phyloP scores from a whole-genome alignment of 1,140 invertebrate species.

The Berghia stephanieae region DNA sequence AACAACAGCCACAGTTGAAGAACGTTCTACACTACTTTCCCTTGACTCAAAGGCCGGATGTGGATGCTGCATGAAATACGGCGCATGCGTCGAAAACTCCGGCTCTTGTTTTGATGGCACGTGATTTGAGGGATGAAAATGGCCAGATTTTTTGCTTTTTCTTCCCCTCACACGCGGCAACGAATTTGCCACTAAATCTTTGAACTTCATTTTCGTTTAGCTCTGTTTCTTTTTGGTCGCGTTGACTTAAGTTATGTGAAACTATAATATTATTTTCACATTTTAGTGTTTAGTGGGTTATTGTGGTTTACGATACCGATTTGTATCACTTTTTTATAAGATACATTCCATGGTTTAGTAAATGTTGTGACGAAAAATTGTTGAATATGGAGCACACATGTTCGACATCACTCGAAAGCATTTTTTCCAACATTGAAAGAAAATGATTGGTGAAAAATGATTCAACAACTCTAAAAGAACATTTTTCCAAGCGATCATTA shows the following conservation, averaged over 20 bases:
- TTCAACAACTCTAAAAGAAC: too few relatives aligned
- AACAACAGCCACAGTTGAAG: background rate
- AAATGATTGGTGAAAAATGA: too few relatives aligned
- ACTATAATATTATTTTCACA: too few relatives aligned
- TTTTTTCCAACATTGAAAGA: too few relatives aligned
- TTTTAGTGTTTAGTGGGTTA: too few relatives aligned
- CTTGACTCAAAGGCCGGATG: background rate
- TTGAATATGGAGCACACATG: background rate
- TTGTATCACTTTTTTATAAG: too few relatives aligned
- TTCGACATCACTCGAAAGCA: too few relatives aligned
- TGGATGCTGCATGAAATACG: background rate
- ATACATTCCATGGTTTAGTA: too few relatives aligned
- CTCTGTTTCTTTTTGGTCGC: too few relatives aligned
- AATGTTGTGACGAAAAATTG: background rate
- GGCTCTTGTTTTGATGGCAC: background rate
- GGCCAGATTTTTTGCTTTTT: constrained; percentile 37
- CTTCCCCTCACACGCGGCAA: constrained; percentile 43
- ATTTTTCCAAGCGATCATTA: too few relatives aligned
- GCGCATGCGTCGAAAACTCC: background rate
- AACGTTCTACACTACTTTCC: background rate
- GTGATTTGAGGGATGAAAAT: background rate
- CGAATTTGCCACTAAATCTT: constrained; percentile 46
- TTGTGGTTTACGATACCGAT: too few relatives aligned
- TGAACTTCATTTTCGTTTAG: constrained; percentile 49
- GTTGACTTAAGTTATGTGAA: too few relatives aligned